Percentiles rank a stretch among this genome's conserved stretches.
Evolutionary conservation across 2,797 vertebrate genomes (phyloP).

Genomic region (Micrastur ruficollis): DNA sequence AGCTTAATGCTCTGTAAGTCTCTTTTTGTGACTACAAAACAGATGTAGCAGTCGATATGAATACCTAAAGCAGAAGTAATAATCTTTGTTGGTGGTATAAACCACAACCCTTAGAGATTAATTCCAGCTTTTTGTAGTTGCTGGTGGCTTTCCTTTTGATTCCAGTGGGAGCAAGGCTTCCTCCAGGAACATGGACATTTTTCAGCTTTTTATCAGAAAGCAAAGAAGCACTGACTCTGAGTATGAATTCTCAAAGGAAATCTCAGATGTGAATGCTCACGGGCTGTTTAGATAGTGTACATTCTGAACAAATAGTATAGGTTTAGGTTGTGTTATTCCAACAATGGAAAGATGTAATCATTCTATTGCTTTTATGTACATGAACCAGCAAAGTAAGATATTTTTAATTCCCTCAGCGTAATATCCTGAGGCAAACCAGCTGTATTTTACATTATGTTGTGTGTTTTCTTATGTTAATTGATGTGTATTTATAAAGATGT

Average conservation of each 20-base stretch:
- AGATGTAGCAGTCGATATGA: not conserved
- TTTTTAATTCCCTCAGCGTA: not conserved
- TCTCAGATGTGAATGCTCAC: not conserved
- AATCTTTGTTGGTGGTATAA: not conserved
- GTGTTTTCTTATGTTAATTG: not conserved
- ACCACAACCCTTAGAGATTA: not conserved
- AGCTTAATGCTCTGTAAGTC: not conserved
- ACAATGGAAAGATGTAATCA: not conserved
- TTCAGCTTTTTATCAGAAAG: not conserved
- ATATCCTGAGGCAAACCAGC: constrained; percentile 3
- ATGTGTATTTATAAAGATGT: not conserved
- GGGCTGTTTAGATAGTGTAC: not conserved
- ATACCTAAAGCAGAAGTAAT: not conserved
- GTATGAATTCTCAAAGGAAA: not conserved
- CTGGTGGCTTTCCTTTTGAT: not conserved
- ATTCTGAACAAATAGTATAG: not conserved
- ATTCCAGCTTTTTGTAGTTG: not conserved
- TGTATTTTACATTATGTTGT: not conserved
- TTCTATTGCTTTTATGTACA: not conserved
- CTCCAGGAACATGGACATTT: not conserved
- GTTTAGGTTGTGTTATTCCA: not conserved
- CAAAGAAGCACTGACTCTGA: not conserved
- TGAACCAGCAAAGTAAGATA: not conserved
- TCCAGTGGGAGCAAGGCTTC: not conserved
- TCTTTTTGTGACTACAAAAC: not conserved